Percentiles rank a stretch among this genome's conserved stretches.
Conservation (phyloP, 1,140 invertebrate species). For the Euglossa dilemma region DNA sequence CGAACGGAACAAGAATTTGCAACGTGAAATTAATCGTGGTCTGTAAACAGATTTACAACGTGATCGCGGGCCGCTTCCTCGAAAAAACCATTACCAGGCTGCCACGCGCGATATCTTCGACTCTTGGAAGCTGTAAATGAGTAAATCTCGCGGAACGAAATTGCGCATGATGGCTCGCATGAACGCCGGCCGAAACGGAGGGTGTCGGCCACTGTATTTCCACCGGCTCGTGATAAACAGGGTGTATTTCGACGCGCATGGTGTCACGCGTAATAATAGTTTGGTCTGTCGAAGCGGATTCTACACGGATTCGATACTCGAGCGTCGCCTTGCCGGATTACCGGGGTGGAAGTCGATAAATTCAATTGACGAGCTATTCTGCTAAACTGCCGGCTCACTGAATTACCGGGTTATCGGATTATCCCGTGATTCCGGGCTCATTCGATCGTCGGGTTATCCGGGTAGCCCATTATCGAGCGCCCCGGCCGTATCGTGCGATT, state of each 20-base stretch:
- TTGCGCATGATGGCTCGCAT: background rate
- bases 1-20: background rate
- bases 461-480: too few species aligned
- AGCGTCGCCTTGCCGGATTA: background rate
- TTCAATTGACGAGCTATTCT: background rate
- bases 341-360: background rate
- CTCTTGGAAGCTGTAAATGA: conserved; percentile 43
- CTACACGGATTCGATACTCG: background rate
- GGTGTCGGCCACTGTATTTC: conserved; percentile 60
- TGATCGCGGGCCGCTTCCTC: conserved; percentile 28
- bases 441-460: too few species aligned
- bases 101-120: conserved; percentile 17
- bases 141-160: conserved; percentile 40
- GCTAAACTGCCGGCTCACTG: too few species aligned
- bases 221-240: conserved; percentile 21
- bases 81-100: conserved; percentile 48
- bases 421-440: background rate
- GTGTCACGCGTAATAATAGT: background rate
- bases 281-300: too few species aligned
- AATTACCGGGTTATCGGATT: background rate
- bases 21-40: conserved; percentile 4
- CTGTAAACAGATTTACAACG: conserved; percentile 39
- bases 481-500: background rate
- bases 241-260: background rate
- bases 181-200: conserved; percentile 26